These are phyloP conservation scores for Aphidius gifuensis DNA, from an alignment of 1,140 invertebrate genomes.

Conservation along the genomic window DNA sequence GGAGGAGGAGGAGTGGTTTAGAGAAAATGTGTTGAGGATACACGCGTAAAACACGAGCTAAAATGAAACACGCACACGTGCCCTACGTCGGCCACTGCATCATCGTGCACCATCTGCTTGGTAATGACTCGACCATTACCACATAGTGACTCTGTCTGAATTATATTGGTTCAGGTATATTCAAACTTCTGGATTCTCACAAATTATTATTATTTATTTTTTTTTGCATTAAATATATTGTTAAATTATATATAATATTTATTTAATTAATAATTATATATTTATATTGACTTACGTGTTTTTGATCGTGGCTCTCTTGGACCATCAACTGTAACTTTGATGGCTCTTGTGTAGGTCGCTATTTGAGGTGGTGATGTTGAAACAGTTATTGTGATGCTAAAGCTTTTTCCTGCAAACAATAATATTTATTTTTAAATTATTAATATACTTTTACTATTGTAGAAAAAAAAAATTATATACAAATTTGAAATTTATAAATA, in stretches of 20 bases:
- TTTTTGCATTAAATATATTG: slow-evolving; percentile 11
- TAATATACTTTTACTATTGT: neutral
- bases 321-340: slow-evolving; percentile 98
- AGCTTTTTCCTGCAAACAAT: slow-evolving; percentile 86
- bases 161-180: slow-evolving; percentile 31
- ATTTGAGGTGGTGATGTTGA: slow-evolving; percentile 89
- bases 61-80: slow-evolving; percentile 39
- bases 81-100: slow-evolving; percentile 50
- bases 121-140: slow-evolving; percentile 54
- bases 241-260: slow-evolving; percentile 1
- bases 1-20: slow-evolving; percentile 28
- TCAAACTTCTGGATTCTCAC: no score
- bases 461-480: no score
- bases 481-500: no score
- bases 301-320: slow-evolving; percentile 94
- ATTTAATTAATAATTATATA: neutral
- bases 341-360: slow-evolving; percentile 92
- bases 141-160: slow-evolving; percentile 49
- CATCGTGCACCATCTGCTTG: slow-evolving; percentile 54
- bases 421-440: neutral
- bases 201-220: no score
- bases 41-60: slow-evolving; percentile 37
- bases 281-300: slow-evolving; percentile 76
- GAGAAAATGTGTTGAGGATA: slow-evolving; percentile 40
- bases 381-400: slow-evolving; percentile 93